Evolutionary conservation across 2,113 vertebrate species (phyloP), one percentile per base, ranked within the genome.

Genomic region (Nycticebus coucang): DNA sequence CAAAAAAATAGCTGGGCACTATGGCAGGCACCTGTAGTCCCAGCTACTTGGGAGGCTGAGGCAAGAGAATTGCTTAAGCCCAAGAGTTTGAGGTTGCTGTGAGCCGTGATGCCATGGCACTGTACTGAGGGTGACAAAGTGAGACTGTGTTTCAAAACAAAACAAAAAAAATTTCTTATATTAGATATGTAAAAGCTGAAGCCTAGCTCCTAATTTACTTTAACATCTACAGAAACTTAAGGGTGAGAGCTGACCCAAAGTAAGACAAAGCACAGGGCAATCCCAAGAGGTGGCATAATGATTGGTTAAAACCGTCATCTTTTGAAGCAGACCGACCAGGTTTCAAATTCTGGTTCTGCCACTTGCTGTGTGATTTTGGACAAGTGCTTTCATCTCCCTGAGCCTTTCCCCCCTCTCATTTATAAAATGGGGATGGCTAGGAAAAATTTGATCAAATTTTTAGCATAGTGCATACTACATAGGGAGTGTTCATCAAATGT

Each of bases 361-460:
- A 74, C 53, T 85, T 45, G 28, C 59, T 79, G 64, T 72, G 74
- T 95, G 66, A 75, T 15, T 85, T 62, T 59, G 7, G n/a, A 13
- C 37, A 80, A 93, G 19, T n/a, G 41, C 35, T 83, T 97, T 80
- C 14, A 93, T 64, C 30, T 68, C 37, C 89, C 64, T 45, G 53
- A 81, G 55, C 7, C 55, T 64, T 45, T 94, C 93, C 80, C 53
- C 59, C n/a, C n/a, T 62, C 79, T 91, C 53, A 95, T 24, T 79
- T 79, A 74, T 57, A 83, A 68, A 96, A 62, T 28, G 64, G 37
- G 68, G 10, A 50, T 80, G 78, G 64, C 33, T 91, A 26, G 77
- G 50, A 75, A 69, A 59, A 88, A 30, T 50, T n/a, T 69, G 50
- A 62, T 79, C 79, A 93, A 37, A 13, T 69, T 50, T 87, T 95